Base-by-base conservation (phyloP, 2,888 invertebrate species). In the Seira musarum region DNA sequence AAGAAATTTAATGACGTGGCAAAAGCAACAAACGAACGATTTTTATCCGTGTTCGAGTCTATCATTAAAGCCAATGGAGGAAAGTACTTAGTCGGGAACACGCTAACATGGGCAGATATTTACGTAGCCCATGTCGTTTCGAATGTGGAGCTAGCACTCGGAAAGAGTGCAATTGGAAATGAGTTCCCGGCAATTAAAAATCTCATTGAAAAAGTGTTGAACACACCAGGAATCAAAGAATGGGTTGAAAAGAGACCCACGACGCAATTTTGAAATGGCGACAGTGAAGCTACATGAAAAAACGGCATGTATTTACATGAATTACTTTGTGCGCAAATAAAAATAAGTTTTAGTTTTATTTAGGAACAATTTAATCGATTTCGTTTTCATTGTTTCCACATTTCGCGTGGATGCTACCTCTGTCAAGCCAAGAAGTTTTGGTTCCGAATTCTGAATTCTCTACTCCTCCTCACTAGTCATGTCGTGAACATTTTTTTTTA, bases 181-280 rank as follows among this genome's bases (percentile, higher is more conserved):
- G 49, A 49, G 3, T 91, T 91, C 87, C 91, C 91, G 0, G 89
- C 90, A 0, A 88, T 92, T 22, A 90, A 90, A 80, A 89, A 89
- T 1, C 88, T 91, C 73, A 90, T 90, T 87, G 89, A 90, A 60
- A 90, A 90, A 83, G 90, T 92, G 60, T 90, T 91, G 87, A 88
- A 88, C 64, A 88, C 91, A 49, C 91, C 91, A 0, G 88, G 88
- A 65, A 91, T 92, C 87, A 90, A 90, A 84, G 89, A 89, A 21
- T 92, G 92, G 91, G 88, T 92, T 17, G 89, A 90, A 40, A 90
- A 89, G 83, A 89, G 92, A 84, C 92, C 92, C 13, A 89, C 89
- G 80, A 91, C 92, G 53, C 90, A 90, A 85, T 90, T 90, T 84
- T 91, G 90, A 89, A 86, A n/a, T n/a, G n/a, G n/a, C n/a, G n/a